Conservation (phyloP, 1,140 invertebrate genomes). For the Adelges cooleyi region DNA sequence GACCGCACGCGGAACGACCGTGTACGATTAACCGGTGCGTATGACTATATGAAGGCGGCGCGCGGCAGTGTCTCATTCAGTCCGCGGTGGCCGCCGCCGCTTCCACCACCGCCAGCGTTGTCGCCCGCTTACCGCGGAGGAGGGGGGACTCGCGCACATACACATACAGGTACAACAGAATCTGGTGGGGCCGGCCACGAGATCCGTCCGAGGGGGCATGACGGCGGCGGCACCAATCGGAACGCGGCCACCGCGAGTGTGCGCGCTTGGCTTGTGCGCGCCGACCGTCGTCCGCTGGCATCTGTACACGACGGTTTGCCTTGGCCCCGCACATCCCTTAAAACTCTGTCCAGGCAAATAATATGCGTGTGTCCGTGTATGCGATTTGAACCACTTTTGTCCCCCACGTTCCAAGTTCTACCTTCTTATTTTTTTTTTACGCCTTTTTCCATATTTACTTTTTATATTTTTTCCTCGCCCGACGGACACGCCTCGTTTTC, state of each 20-base stretch:
- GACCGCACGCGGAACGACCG: constrained; percentile 24
- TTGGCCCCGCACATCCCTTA: neutral
- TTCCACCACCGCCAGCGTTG: neutral
- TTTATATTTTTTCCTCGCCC: neutral
- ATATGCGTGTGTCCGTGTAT: neutral
- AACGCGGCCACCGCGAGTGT: constrained; percentile 12
- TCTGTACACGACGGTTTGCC: neutral
- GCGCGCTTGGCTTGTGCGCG: neutral
- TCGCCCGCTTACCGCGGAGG: neutral
- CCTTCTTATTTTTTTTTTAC: neutral
- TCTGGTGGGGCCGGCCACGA: neutral
- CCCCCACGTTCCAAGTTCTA: neutral
- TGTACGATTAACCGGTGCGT: constrained; percentile 25
- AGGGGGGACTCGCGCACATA: neutral
- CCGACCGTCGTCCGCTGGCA: neutral
- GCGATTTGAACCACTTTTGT: constrained; percentile 7
- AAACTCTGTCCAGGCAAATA: neutral
- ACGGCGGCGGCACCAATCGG: constrained; percentile 27
- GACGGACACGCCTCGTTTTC: neutral
- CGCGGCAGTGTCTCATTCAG: constrained; percentile 21
- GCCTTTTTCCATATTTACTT: neutral
- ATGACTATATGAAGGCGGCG: constrained; percentile 20
- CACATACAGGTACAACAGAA: neutral
- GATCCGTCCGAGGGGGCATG: constrained; percentile 17
- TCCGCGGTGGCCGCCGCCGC: neutral